A percentile compares a stretch with the other conserved stretches of the same genome.
phyloP scores from a whole-genome alignment of 1,140 invertebrate species.

The Ceratina australensis region DNA sequence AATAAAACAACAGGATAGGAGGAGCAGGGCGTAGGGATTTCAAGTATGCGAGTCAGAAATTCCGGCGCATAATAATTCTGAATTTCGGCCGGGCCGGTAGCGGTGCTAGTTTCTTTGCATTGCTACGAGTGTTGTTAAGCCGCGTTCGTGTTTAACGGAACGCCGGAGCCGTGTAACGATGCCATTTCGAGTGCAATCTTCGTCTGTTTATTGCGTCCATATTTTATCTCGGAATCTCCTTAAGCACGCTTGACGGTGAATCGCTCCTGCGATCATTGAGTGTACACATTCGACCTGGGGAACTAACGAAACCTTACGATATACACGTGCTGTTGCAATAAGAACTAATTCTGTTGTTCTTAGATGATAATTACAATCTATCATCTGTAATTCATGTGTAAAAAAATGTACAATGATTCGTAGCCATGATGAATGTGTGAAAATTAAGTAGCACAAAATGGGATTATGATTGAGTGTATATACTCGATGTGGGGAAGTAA shows the following conservation, averaged over 20 bases:
- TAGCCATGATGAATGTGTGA: too few relatives aligned
- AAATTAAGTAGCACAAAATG: too few relatives aligned
- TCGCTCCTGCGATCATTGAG: slow-evolving; percentile 23
- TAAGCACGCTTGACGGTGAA: slow-evolving; percentile 12
- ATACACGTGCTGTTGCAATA: too few relatives aligned
- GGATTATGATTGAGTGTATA: too few relatives aligned
- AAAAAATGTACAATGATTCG: too few relatives aligned
- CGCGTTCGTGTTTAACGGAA: slow-evolving; percentile 18
- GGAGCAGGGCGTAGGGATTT: not conserved
- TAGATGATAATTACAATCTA: too few relatives aligned
- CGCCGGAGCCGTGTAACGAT: slow-evolving; percentile 33
- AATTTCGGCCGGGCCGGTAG: not conserved
- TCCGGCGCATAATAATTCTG: slow-evolving; percentile 5
- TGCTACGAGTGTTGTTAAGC: slow-evolving; percentile 16
- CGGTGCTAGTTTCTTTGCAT: slow-evolving; percentile 19
- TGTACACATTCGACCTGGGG: slow-evolving; percentile 15
- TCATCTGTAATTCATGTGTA: too few relatives aligned
- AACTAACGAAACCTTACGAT: slow-evolving; percentile 1
- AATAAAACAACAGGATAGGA: not conserved
- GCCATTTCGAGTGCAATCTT: slow-evolving; percentile 39
- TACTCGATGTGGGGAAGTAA: too few relatives aligned
- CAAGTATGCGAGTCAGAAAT: not conserved
- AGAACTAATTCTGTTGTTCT: too few relatives aligned
- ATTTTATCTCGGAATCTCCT: slow-evolving; percentile 46
- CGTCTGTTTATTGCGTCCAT: slow-evolving; percentile 44